Evolutionary conservation across 2,888 invertebrate species (phyloP), one percentile per base, ranked within the genome.

Genomic region (Gari tellinella): DNA sequence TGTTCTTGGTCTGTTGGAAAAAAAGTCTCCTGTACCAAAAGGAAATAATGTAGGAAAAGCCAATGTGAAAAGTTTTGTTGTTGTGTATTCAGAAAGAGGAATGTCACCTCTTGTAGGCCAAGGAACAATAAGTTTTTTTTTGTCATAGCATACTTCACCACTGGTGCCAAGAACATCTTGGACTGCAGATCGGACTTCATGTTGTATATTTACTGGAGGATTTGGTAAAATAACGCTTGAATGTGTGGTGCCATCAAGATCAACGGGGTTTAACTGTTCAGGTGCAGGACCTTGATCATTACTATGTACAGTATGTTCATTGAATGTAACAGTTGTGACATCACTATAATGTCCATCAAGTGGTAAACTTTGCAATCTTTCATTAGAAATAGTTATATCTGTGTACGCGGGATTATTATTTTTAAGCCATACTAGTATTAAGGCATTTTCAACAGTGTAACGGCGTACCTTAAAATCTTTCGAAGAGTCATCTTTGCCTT

Each of bases 371-470:
- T 52, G 15, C 21, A 74, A 21, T 46, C 78, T 46, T 12, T 75
- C 74, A 7, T 63, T 7, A 40, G 51, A 37, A 38, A 79, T 72
- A 21, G 37, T 53, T 12, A 74, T 70, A 21, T 64, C 68, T 15
- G 40, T 45, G 40, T 74, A 80, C 38, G 67, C 68, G 31, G 73
- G 65, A 61, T 79, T 72, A 46, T 79, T 67, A 51, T 31, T 17
- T 55, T 72, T 55, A n/a, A 80, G 52, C 80, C 80, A 80, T 12
- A n/a, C n/a, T n/a, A n/a, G n/a, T n/a, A 80, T 40, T 12, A 65
- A 68, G n/a, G 72, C 78, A 21, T 19, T 3, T 62, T 80, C 43
- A 48, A 80, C 61, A 53, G 0, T 65, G n/a, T 38, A 51, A n/a
- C 80, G 19, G 12, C 65, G 55, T 8, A 80, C 72, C 21, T 21